phyloP scores from a whole-genome alignment of 2,797 vertebrate species.

The Chromis chromis region DNA sequence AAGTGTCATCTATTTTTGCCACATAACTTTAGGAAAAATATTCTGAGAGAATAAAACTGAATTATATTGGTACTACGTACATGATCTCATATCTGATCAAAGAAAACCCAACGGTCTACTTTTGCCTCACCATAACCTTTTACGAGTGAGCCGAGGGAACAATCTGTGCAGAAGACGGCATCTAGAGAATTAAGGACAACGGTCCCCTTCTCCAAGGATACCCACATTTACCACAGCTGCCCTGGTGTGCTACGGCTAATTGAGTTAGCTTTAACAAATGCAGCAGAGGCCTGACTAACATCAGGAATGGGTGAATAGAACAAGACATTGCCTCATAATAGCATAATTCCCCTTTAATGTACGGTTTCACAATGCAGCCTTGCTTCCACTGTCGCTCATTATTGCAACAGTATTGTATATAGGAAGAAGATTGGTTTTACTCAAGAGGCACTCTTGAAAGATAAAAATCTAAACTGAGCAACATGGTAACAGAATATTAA shows the following conservation, averaged over 20 bases:
- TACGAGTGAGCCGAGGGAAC: constrained; percentile 38
- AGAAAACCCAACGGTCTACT: constrained; percentile 7
- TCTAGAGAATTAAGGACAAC: constrained; percentile 77
- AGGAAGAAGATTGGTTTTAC: background rate
- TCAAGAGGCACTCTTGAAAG: constrained; percentile 3
- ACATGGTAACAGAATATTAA: background rate
- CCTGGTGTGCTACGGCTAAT: constrained; percentile 76
- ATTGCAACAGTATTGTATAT: constrained; percentile 1
- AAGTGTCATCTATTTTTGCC: background rate
- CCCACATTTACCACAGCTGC: constrained; percentile 81
- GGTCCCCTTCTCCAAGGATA: constrained; percentile 76
- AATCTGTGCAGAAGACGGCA: constrained; percentile 60
- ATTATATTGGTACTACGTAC: background rate
- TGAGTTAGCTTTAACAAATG: constrained; percentile 81
- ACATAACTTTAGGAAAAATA: constrained; percentile 1
- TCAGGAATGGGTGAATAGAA: constrained; percentile 78
- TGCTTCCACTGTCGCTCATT: constrained; percentile 33
- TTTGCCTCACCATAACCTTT: constrained; percentile 42
- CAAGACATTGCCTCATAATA: constrained; percentile 63
- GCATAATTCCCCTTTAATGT: constrained; percentile 67
- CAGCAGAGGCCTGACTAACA: constrained; percentile 79
- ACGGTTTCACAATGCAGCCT: constrained; percentile 51
- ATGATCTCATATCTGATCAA: constrained; percentile 11
- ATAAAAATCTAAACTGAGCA: constrained; percentile 1
- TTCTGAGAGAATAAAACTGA: background rate